Evolutionary conservation across 2,797 vertebrate genomes (phyloP).

Genomic region (Lepilemur septentrionalis): DNA sequence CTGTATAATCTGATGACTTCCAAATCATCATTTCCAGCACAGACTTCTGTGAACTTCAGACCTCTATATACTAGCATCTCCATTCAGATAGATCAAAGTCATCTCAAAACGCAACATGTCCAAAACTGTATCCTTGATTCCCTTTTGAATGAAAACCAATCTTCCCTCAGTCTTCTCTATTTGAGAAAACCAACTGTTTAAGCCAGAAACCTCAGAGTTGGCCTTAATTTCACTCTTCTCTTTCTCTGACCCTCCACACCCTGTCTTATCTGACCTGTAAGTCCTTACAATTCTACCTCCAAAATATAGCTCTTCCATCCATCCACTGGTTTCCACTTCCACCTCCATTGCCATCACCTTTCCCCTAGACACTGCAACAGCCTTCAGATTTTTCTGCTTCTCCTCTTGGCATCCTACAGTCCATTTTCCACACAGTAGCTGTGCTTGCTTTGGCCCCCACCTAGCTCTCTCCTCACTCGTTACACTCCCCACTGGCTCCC

Average conservation of each 20-base stretch:
- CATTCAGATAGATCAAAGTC: not conserved
- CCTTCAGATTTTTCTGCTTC: not conserved
- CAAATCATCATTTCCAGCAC: not conserved
- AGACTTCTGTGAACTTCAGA: not conserved
- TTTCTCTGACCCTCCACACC: not conserved
- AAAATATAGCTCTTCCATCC: not conserved
- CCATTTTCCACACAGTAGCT: not conserved
- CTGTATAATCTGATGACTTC: not conserved
- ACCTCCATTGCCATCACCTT: not conserved
- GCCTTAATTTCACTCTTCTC: slow-evolving; percentile 7
- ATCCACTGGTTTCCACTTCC: not conserved
- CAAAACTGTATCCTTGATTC: not conserved
- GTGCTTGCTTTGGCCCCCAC: not conserved
- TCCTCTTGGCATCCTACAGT: not conserved
- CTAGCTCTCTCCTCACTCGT: not conserved
- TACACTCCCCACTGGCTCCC: not conserved
- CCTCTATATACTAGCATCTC: not conserved
- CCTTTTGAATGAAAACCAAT: slow-evolving; percentile 3
- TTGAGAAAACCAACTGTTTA: not conserved
- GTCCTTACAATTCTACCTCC: not conserved
- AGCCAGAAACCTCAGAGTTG: not conserved
- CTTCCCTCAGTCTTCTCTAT: not conserved
- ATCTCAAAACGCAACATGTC: not conserved
- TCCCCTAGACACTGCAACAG: not conserved
- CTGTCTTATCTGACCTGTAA: not conserved